A percentile compares a stretch with the other conserved stretches of the same genome.
phyloP scores from a whole-genome alignment of 2,113 vertebrate species.

The Seriola aureovittata region DNA sequence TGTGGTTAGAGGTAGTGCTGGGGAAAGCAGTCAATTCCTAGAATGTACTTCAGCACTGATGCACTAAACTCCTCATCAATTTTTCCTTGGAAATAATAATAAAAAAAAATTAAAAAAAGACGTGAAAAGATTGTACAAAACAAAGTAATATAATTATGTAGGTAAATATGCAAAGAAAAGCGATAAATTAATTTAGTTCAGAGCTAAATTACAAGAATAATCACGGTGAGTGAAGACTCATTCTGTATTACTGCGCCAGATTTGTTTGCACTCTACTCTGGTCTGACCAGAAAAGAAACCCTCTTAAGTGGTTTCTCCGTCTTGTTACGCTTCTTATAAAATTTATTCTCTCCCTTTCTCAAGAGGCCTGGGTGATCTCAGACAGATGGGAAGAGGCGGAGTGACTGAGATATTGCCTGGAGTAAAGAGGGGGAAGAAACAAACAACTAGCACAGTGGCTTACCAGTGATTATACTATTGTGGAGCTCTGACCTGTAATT shows the following conservation, averaged over 20 bases:
- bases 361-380: slow-evolving; percentile 58
- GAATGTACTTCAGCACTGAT: not conserved
- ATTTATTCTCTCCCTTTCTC: slow-evolving; percentile 46
- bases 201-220: not conserved
- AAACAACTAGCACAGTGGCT: slow-evolving; percentile 49
- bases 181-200: not conserved
- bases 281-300: slow-evolving; percentile 26
- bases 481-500: slow-evolving; percentile 61
- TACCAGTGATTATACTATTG: slow-evolving; percentile 55
- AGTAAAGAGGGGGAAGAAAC: slow-evolving; percentile 57
- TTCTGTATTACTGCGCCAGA: slow-evolving; percentile 15
- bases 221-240: not conserved
- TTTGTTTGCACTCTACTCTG: slow-evolving; percentile 20
- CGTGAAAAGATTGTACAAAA: not conserved
- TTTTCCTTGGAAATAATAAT: not conserved
- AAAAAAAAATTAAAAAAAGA: not conserved
- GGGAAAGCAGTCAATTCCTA: not conserved
- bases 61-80: not conserved
- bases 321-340: slow-evolving; percentile 43
- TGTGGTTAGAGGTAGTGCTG: not conserved
- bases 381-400: slow-evolving; percentile 69
- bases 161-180: not conserved
- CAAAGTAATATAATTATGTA: not conserved
- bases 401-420: slow-evolving; percentile 51
- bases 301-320: slow-evolving; percentile 32